Evolutionary conservation across 2,888 invertebrate species (phyloP).

Genomic region (Nephrotoma guestfalica): DNA sequence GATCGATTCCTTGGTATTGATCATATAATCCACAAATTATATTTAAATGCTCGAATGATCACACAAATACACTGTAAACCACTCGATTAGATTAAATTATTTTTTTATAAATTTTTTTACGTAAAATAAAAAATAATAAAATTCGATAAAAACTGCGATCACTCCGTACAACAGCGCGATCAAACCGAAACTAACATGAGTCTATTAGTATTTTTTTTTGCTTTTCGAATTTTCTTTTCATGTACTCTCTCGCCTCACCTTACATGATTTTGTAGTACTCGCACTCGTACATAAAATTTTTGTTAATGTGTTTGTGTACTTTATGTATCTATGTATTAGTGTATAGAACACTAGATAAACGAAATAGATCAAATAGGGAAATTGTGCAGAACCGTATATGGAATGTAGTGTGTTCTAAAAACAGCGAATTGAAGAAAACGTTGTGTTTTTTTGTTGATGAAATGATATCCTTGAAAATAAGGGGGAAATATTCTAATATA

Average conservation of each 20-base stretch:
- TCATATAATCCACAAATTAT: not conserved
- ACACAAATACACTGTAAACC: not conserved
- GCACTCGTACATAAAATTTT: not conserved
- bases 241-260: not conserved
- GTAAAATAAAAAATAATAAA: not conserved
- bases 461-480: not conserved
- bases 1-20: not conserved
- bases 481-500: not conserved
- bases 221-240: not conserved
- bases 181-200: not conserved
- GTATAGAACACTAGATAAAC: not conserved
- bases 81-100: not conserved
- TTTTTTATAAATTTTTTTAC: not conserved
- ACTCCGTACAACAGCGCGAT: not conserved
- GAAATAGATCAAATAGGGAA: not conserved
- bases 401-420: not conserved
- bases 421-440: not conserved
- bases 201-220: not conserved
- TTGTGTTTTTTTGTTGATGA: not conserved
- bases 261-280: not conserved
- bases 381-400: not conserved
- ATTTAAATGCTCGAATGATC: not conserved
- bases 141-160: not conserved
- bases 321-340: not conserved
- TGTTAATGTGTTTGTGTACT: not conserved